These are phyloP conservation scores for Drosophila macrospina DNA, from an alignment of 2,888 invertebrate species.

Conservation along the genomic window DNA sequence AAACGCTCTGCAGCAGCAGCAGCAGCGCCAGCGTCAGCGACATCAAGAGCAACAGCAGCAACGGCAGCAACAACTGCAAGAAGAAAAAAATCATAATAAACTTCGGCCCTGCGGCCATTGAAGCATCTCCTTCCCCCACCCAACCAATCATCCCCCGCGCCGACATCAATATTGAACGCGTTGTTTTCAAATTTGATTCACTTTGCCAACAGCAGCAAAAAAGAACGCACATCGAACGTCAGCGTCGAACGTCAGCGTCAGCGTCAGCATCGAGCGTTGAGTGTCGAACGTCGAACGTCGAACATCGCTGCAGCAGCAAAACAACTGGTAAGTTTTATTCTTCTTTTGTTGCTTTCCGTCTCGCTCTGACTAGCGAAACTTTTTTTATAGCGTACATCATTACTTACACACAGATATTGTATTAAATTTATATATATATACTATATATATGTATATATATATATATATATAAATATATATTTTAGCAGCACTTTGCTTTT, in stretches of 20 bases:
- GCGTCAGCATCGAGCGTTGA: slow-evolving; percentile 13
- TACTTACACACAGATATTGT: slow-evolving; percentile 9
- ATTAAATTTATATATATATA: slow-evolving; percentile 8
- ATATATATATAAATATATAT: slow-evolving; percentile 12
- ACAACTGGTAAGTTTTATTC: slow-evolving; percentile 55
- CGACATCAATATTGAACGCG: slow-evolving; percentile 12
- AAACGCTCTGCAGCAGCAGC: slow-evolving; percentile 15
- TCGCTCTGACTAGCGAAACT: slow-evolving; percentile 15
- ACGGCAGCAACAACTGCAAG: slow-evolving; percentile 1
- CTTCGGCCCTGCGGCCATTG: slow-evolving; percentile 21
- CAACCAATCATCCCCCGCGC: background rate
- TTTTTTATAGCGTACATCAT: slow-evolving; percentile 20
- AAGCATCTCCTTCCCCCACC: background rate
- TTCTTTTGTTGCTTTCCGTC: background rate
- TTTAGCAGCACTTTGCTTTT: slow-evolving; percentile 49
- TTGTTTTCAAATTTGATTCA: slow-evolving; percentile 46
- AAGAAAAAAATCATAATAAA: slow-evolving; percentile 32
- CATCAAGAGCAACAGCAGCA: background rate
- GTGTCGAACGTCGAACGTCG: slow-evolving; percentile 2
- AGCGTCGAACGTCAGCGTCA: slow-evolving; percentile 33
- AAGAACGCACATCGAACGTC: slow-evolving; percentile 7
- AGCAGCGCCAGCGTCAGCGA: background rate
- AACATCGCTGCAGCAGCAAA: slow-evolving; percentile 46
- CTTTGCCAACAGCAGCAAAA: background rate
- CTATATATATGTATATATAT: slow-evolving; percentile 5